Conservation (phyloP, 2,797 vertebrate genomes). For the Lutjanus argentimaculatus region DNA sequence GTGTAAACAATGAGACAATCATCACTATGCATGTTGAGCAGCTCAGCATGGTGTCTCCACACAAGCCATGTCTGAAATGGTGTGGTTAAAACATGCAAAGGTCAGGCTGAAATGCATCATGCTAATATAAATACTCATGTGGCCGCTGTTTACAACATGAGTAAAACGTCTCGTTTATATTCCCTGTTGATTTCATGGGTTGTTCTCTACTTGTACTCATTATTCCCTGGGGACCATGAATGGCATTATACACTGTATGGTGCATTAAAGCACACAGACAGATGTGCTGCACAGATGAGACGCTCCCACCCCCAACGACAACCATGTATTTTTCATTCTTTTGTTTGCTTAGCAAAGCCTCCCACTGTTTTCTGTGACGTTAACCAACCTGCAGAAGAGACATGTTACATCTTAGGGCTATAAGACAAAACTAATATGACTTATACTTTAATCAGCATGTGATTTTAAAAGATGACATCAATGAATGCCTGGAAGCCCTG, state of each 20-base stretch:
- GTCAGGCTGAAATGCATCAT: slow-evolving; percentile 18
- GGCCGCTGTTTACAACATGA: slow-evolving; percentile 9
- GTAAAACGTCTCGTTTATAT: slow-evolving; percentile 12
- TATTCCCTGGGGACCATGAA: not conserved
- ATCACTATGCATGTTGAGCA: slow-evolving; percentile 24
- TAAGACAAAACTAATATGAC: slow-evolving; percentile 5
- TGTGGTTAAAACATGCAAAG: slow-evolving; percentile 22
- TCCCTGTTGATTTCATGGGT: slow-evolving; percentile 27
- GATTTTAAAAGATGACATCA: slow-evolving; percentile 7
- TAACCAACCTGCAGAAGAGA: not conserved
- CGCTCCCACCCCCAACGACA: not conserved
- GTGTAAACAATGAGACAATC: slow-evolving; percentile 20
- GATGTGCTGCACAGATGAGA: slow-evolving; percentile 9
- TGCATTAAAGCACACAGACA: slow-evolving; percentile 22
- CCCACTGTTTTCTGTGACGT: not conserved
- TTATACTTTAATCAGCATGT: slow-evolving; percentile 16
- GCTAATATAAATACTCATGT: slow-evolving; percentile 7
- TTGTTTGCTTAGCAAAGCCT: not conserved
- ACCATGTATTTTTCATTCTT: slow-evolving; percentile 1
- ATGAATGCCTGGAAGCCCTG: not conserved
- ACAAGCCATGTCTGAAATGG: not conserved
- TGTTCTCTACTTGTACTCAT: slow-evolving; percentile 26
- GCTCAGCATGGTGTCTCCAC: slow-evolving; percentile 6
- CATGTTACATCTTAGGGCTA: not conserved
- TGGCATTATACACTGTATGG: slow-evolving; percentile 5